A percentile compares a stretch with the other conserved stretches of the same genome.
Evolutionary conservation across 2,888 invertebrate species (phyloP).

Genomic region (Drosophila meridiana): DNA sequence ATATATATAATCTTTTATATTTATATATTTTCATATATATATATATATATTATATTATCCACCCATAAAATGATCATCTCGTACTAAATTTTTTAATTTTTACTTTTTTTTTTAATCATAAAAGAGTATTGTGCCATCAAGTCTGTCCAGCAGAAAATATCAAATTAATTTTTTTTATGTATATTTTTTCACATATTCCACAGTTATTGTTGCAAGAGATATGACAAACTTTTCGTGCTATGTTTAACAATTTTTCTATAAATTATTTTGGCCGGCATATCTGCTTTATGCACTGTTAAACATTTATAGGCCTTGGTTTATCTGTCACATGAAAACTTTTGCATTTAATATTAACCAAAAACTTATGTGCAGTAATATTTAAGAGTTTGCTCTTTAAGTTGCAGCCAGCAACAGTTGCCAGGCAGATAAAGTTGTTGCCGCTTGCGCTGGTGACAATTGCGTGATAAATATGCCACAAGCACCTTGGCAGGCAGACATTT

Average conservation of each 20-base stretch:
- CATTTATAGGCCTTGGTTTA: not conserved
- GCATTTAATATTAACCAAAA: not conserved
- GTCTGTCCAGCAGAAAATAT: not conserved
- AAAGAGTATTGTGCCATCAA: not conserved
- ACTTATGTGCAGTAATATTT: not conserved
- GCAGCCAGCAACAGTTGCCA: conserved; percentile 47
- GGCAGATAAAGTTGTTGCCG: conserved; percentile 26
- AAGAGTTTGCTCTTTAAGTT: conserved; percentile 13
- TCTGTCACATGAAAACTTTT: not conserved
- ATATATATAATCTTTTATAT: too few species aligned
- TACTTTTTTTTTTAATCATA: not conserved
- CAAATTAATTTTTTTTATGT: conserved; percentile 32
- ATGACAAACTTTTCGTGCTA: not conserved
- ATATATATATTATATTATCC: too few species aligned
- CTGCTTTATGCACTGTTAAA: conserved; percentile 1
- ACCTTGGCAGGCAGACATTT: conserved; percentile 54
- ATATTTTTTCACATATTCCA: not conserved
- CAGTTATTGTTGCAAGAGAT: not conserved
- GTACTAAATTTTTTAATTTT: not conserved
- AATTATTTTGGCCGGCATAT: conserved; percentile 7
- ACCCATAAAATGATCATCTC: too few species aligned
- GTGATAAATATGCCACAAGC: conserved; percentile 67
- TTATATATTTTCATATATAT: too few species aligned
- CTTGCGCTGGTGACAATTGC: conserved; percentile 42
- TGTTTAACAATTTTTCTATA: not conserved